Evolutionary conservation across 1,140 invertebrate genomes (phyloP), one percentile per base, ranked within the genome.

Genomic region (Rhopalosiphum padi): DNA sequence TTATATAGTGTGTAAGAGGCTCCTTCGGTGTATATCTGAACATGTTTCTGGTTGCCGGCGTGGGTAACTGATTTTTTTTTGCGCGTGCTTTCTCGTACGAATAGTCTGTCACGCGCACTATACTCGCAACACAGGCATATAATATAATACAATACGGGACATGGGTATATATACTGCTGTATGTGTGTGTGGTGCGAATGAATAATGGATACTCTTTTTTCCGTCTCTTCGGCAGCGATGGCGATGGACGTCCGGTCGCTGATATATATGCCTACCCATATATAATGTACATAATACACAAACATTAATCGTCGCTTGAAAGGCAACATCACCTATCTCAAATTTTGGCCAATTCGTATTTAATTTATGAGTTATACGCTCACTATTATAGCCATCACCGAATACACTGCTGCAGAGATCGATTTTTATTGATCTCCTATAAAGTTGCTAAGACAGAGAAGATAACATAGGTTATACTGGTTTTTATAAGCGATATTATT

Each of bases 121-220:
- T 77, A n/a, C 60, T n/a, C 15, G 15, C 60, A n/a, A 35, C 60
- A n/a, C n/a, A 77, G n/a, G 60, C 60, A 77, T 85, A 86, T 86
- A 87, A 87, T 51, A 48, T 87, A n/a, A 48, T 48, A 87, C n/a
- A 87, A 48, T 87, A 51, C n/a, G 15, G 15, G 60, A n/a, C 30
- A 85, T 43, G 21, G 35, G 82, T 83, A 83, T 2, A 87, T 48
- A 48, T 87, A 30, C 7, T 9, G 4, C 8, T 51, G 18, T 51
- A 51, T 41, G 41, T 41, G 41, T 41, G 30, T 46, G 23, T 6
- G 9, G 25, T 6, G 46, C 30, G n/a, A 48, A 87, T 87, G 86
- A 87, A 87, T 87, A 87, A 87, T 87, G 86, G n/a, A 87, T 87
- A n/a, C 46, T n/a, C n/a, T 87, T 87, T 87, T 41, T 46, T 21